These are phyloP conservation scores for Carposina sasakii DNA, from an alignment of 1,140 invertebrate genomes.

Conservation along the genomic window DNA sequence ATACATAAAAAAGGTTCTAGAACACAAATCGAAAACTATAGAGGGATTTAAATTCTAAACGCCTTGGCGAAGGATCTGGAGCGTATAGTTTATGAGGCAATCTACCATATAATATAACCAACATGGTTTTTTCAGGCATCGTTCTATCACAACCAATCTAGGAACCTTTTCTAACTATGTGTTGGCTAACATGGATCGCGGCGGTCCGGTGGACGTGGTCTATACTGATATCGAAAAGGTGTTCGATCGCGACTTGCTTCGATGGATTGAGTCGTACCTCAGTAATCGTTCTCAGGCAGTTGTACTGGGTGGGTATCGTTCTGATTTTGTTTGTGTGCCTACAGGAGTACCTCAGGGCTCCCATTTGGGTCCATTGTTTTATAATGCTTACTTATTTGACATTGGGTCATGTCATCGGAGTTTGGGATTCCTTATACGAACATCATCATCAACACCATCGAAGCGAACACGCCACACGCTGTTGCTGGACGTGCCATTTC, in stretches of 20 bases:
- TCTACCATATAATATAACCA: constrained; percentile 15
- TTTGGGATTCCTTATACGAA: no score
- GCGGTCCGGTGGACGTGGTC: constrained; percentile 24
- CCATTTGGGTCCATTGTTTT: neutral
- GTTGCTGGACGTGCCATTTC: no score
- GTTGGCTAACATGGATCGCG: constrained; percentile 7
- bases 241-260: constrained; percentile 18
- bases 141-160: constrained; percentile 28
- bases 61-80: constrained; percentile 26
- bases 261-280: neutral
- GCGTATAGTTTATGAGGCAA: constrained; percentile 4
- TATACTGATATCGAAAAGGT: constrained; percentile 33
- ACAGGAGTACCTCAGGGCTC: neutral
- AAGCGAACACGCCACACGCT: no score
- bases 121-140: constrained; percentile 11
- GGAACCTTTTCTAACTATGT: constrained; percentile 14
- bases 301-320: neutral
- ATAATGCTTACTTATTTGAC: constrained; percentile 4
- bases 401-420: no score
- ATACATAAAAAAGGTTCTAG: constrained; percentile 20
- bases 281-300: neutral
- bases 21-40: constrained; percentile 19
- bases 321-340: neutral
- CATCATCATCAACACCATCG: no score
- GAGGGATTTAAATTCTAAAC: constrained; percentile 25